Percentiles rank a stretch among this genome's conserved stretches.
These are phyloP conservation scores for Catajapyx aquilonaris DNA, from an alignment of 1,140 invertebrate genomes.

Conservation along the genomic window DNA sequence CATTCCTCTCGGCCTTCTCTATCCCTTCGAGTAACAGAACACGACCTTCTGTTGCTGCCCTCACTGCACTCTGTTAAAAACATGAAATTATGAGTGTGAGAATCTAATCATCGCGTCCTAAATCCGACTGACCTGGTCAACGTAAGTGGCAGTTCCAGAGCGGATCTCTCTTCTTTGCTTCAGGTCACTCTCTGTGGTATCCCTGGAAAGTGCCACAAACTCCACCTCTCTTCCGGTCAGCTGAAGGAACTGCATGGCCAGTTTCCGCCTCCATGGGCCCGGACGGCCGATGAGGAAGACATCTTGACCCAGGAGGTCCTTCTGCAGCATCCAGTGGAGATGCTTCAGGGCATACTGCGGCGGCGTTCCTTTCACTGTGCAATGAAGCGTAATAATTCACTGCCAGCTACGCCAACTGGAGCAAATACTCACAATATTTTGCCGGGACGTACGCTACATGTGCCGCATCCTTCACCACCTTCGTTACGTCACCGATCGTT, in stretches of 20 bases:
- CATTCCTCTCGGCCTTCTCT: constrained; percentile 93
- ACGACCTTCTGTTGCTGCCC: constrained; percentile 69
- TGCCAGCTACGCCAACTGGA: too few species aligned
- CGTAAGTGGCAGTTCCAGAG: constrained; percentile 66
- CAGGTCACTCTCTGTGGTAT: constrained; percentile 90
- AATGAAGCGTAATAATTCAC: too few species aligned
- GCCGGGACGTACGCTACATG: too few species aligned
- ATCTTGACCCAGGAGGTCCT: constrained; percentile 79
- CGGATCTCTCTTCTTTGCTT: constrained; percentile 88
- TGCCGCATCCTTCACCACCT: too few species aligned
- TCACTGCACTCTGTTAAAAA: constrained; percentile 51
- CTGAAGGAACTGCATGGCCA: constrained; percentile 74
- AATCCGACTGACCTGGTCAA: constrained; percentile 53
- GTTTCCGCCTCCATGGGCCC: constrained; percentile 48
- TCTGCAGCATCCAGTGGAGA: constrained; percentile 85
- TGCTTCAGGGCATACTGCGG: constrained; percentile 62
- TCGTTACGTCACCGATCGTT: too few species aligned
- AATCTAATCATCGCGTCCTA: constrained; percentile 2
- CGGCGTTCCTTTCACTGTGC: too few species aligned
- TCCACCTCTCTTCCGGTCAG: constrained; percentile 74
- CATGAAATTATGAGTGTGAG: background rate
- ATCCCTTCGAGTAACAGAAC: constrained; percentile 88
- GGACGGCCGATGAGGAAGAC: constrained; percentile 86
- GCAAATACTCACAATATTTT: too few species aligned
- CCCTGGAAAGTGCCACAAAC: constrained; percentile 79